Conservation (phyloP, 1,140 invertebrate genomes). For the Harlomillsia oculata region DNA sequence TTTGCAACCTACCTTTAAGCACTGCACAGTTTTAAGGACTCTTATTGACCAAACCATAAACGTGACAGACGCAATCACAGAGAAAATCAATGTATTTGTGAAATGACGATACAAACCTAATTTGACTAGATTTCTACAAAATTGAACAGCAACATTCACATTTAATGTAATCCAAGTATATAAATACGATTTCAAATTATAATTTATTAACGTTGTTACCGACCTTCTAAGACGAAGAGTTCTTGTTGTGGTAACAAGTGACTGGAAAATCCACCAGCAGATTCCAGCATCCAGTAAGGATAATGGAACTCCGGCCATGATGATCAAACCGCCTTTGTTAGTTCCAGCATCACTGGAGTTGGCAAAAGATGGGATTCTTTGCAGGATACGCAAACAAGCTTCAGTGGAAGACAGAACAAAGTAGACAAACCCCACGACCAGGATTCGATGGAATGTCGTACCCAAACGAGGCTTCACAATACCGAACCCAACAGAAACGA, state of each 20-base stretch:
- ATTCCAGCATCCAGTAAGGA: slow-evolving; percentile 60
- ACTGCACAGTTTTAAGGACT: slow-evolving; percentile 57
- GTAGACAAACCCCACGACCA: slow-evolving; percentile 68
- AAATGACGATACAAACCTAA: slow-evolving; percentile 83
- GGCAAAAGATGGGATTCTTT: slow-evolving; percentile 55
- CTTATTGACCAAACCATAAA: slow-evolving; percentile 89
- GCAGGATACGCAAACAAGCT: slow-evolving; percentile 63
- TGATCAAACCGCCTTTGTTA: too few species aligned
- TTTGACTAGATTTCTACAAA: slow-evolving; percentile 71
- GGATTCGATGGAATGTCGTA: slow-evolving; percentile 71
- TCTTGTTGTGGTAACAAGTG: slow-evolving; percentile 77
- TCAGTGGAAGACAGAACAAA: slow-evolving; percentile 72
- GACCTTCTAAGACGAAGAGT: slow-evolving; percentile 67
- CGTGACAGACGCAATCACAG: slow-evolving; percentile 73
- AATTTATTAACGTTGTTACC: slow-evolving; percentile 37
- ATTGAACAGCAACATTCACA: neutral
- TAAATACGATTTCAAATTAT: slow-evolving; percentile 6
- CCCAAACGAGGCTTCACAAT: slow-evolving; percentile 86
- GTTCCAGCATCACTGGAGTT: slow-evolving; percentile 54
- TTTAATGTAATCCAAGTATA: neutral
- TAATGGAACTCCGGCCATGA: slow-evolving; percentile 63
- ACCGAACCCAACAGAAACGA: slow-evolving; percentile 86
- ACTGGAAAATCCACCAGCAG: slow-evolving; percentile 71
- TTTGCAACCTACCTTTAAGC: slow-evolving; percentile 55
- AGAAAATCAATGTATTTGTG: slow-evolving; percentile 83